A percentile compares a stretch with the other conserved stretches of the same genome.
Conservation (phyloP, 2,113 vertebrate species). For the Marmota monax region DNA sequence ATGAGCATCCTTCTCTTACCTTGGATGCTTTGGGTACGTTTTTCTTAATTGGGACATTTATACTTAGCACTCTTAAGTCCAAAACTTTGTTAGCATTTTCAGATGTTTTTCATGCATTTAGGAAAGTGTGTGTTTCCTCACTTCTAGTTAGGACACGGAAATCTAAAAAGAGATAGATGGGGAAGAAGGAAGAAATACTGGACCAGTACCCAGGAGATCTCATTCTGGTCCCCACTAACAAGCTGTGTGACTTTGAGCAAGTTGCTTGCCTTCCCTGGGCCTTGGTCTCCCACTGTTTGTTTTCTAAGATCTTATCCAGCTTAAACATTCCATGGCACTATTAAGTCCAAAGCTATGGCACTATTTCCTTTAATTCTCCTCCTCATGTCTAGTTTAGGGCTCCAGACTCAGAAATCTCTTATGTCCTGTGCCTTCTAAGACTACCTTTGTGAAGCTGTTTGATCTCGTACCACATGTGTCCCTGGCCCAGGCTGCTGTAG, state of each 20-base stretch:
- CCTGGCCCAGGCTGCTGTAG: not conserved
- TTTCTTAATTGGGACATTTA: not conserved
- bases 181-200: not conserved
- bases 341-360: not conserved
- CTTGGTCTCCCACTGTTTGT: not conserved
- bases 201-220: not conserved
- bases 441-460: not conserved
- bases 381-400: not conserved
- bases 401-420: not conserved
- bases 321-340: not conserved
- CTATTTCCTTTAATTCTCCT: not conserved
- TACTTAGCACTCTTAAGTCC: not conserved
- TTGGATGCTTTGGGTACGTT: not conserved
- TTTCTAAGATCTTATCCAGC: not conserved
- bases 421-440: not conserved
- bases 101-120: not conserved
- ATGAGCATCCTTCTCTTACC: not conserved
- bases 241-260: not conserved
- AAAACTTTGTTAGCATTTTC: not conserved
- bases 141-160: not conserved
- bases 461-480: not conserved
- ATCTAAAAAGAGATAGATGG: not conserved
- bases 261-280: not conserved
- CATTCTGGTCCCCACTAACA: accelerated
- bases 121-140: not conserved